Percentiles rank a stretch among this genome's conserved stretches.
Conservation (phyloP, 2,797 vertebrate species). For the Smutsia gigantea region DNA sequence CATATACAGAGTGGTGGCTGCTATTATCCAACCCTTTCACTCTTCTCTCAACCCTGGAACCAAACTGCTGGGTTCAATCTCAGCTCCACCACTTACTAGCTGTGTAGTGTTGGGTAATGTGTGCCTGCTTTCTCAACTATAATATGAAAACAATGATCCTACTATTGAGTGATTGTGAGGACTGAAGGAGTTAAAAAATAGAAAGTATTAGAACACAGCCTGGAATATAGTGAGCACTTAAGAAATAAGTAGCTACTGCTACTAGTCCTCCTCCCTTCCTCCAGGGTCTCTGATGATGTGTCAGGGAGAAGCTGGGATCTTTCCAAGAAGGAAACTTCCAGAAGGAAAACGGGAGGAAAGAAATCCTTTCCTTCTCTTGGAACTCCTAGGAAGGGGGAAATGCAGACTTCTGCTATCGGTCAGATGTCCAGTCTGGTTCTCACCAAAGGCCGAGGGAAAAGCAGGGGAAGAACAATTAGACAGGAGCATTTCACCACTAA, state of each 20-base stretch:
- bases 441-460: slow-evolving; percentile 15
- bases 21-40: background rate
- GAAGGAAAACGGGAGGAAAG: background rate
- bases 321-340: slow-evolving; percentile 14
- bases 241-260: background rate
- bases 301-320: background rate
- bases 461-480: slow-evolving; percentile 59
- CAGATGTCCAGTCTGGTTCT: slow-evolving; percentile 4
- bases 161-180: background rate
- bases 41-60: slow-evolving; percentile 21
- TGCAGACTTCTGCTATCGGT: background rate
- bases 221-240: background rate
- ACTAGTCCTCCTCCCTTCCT: background rate
- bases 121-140: slow-evolving; percentile 18
- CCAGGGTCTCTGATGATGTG: background rate
- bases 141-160: background rate
- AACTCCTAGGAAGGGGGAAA: background rate
- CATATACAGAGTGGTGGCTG: background rate
- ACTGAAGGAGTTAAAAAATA: slow-evolving; percentile 5
- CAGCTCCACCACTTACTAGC: slow-evolving; percentile 2
- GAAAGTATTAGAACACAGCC: background rate
- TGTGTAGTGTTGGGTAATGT: background rate
- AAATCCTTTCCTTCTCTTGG: slow-evolving; percentile 28
- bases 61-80: slow-evolving; percentile 1
- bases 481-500: slow-evolving; percentile 68